Evolutionary conservation across 1,140 invertebrate genomes (phyloP).

Genomic region (Venturia canescens): DNA sequence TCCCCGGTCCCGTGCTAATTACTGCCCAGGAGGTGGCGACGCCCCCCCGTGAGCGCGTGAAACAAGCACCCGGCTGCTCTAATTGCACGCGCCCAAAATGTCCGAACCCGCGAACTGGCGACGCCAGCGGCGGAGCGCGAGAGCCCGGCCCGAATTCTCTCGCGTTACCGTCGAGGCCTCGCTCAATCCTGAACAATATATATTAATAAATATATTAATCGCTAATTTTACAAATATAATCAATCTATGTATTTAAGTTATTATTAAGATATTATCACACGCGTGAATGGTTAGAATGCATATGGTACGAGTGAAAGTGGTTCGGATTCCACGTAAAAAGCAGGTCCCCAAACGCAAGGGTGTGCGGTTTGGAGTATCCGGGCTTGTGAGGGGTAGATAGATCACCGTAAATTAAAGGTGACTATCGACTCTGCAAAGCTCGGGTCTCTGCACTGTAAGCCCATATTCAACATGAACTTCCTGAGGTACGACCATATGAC

Average conservation of each 20-base stretch:
- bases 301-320: background rate
- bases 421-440: conserved; percentile 1
- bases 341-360: background rate
- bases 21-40: too few relatives aligned
- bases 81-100: too few relatives aligned
- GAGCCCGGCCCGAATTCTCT: too few relatives aligned
- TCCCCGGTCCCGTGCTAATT: too few relatives aligned
- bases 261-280: background rate
- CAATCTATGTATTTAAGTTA: background rate
- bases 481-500: background rate
- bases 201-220: background rate
- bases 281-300: background rate
- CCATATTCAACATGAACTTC: background rate
- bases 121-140: too few relatives aligned
- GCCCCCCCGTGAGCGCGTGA: too few relatives aligned
- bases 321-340: conserved; percentile 8
- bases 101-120: too few relatives aligned
- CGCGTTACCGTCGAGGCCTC: too few relatives aligned
- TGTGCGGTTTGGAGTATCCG: background rate
- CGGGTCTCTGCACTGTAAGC: conserved; percentile 3
- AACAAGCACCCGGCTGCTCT: too few relatives aligned
- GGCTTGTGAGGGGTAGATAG: background rate
- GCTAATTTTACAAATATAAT: background rate
- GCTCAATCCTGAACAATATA: too few relatives aligned
- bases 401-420: conserved; percentile 1